A percentile compares a stretch with the other conserved stretches of the same genome.
Conservation (phyloP, 53 echinoderm and acorn worm genomes). For the Holothuria scabra region DNA sequence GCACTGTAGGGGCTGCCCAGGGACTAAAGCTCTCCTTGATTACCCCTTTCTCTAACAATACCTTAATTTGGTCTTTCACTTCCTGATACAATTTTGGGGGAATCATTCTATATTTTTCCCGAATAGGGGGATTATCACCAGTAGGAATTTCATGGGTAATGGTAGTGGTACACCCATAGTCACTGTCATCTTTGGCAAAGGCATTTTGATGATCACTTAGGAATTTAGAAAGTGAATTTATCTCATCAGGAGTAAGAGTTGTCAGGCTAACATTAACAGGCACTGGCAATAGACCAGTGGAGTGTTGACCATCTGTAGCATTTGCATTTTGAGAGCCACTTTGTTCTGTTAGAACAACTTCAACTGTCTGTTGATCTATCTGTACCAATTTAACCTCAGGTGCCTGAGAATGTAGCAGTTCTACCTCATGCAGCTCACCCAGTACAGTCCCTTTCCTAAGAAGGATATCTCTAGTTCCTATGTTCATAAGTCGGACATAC, state of each 20-base stretch:
- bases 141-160: conserved; percentile 54
- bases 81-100: conserved; percentile 49
- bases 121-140: conserved; percentile 21
- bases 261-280: too few relatives aligned
- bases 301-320: too few relatives aligned
- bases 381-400: too few relatives aligned
- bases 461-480: not conserved
- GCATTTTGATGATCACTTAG: conserved; percentile 13
- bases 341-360: too few relatives aligned
- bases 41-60: conserved; percentile 53
- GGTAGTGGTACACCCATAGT: conserved; percentile 49
- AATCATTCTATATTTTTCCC: conserved; percentile 24
- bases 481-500: not conserved
- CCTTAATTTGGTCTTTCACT: conserved; percentile 48
- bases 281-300: too few relatives aligned
- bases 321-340: too few relatives aligned
- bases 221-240: not conserved
- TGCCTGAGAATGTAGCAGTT: not conserved
- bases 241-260: too few relatives aligned
- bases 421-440: not conserved
- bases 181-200: conserved; percentile 50
- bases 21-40: conserved; percentile 43
- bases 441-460: conserved; percentile 13
- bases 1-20: conserved; percentile 54
- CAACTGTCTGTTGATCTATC: too few relatives aligned